These are phyloP conservation scores for Bombylius major DNA, from an alignment of 2,888 invertebrate species.

Conservation along the genomic window DNA sequence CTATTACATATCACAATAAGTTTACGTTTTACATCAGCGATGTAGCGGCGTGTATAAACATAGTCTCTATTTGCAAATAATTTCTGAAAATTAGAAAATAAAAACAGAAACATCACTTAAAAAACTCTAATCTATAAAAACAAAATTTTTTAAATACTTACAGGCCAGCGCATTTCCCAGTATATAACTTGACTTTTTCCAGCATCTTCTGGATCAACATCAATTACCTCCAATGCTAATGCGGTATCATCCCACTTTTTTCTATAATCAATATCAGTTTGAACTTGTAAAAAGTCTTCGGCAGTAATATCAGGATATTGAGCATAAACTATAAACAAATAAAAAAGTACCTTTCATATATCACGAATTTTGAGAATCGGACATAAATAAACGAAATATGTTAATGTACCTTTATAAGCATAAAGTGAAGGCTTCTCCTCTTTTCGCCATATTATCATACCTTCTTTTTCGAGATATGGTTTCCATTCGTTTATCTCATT, in stretches of 20 bases:
- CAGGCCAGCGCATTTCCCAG: conserved; percentile 85
- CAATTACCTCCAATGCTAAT: conserved; percentile 55
- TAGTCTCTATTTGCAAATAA: conserved; percentile 79
- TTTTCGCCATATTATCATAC: conserved; percentile 70
- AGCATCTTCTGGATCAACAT: conserved; percentile 44
- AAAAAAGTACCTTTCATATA: neutral
- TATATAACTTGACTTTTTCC: conserved; percentile 62
- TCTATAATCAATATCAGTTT: conserved; percentile 67
- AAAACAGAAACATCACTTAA: neutral
- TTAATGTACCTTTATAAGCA: conserved; percentile 55
- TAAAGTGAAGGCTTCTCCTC: conserved; percentile 56
- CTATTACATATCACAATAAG: conserved; percentile 53
- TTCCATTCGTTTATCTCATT: conserved; percentile 41
- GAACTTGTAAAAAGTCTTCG: conserved; percentile 67
- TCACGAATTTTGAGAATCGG: too few relatives aligned
- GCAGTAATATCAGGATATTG: conserved; percentile 66
- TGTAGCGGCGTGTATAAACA: conserved; percentile 62
- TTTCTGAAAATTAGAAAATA: conserved; percentile 40
- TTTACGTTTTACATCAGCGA: conserved; percentile 44
- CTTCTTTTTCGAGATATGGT: conserved; percentile 65
- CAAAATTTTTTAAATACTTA: conserved; percentile 27
- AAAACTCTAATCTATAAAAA: too few relatives aligned
- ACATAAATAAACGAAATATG: too few relatives aligned
- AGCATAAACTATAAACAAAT: conserved; percentile 52
- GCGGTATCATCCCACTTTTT: conserved; percentile 71